Conservation (phyloP, 2,797 vertebrate species). For the Gymnodraco acuticeps region DNA sequence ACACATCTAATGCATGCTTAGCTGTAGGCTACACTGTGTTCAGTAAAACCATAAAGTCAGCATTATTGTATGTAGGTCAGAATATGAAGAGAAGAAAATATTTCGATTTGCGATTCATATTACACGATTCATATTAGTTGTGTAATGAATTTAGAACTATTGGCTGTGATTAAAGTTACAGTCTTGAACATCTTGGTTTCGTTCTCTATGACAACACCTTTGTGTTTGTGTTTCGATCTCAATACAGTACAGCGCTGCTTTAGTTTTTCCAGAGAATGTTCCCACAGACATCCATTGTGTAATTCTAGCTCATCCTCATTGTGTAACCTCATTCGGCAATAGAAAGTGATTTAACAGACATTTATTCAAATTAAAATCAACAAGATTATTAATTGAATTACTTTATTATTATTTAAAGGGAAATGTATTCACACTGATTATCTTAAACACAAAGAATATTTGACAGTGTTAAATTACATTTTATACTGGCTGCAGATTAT, state of each 20-base stretch:
- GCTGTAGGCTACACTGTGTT: conserved; percentile 12
- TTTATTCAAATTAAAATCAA: too few relatives aligned
- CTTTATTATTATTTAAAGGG: conserved; percentile 21
- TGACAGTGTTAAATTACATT: conserved; percentile 59
- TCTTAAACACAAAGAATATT: conserved; percentile 41
- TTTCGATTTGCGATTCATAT: not conserved
- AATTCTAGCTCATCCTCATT: too few relatives aligned
- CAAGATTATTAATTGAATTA: conserved; percentile 5
- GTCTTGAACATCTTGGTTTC: too few relatives aligned
- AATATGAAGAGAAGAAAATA: not conserved
- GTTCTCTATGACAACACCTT: too few relatives aligned
- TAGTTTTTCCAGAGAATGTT: too few relatives aligned
- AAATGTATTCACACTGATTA: conserved; percentile 49
- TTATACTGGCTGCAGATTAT: conserved; percentile 47
- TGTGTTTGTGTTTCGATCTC: too few relatives aligned
- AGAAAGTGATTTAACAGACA: too few relatives aligned
- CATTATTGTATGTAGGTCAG: not conserved
- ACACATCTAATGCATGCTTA: conserved; percentile 21
- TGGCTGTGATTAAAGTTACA: conserved; percentile 20
- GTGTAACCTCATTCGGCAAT: too few relatives aligned
- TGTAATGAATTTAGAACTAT: not conserved
- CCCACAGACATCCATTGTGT: too few relatives aligned
- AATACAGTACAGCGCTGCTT: too few relatives aligned
- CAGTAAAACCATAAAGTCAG: conserved; percentile 11
- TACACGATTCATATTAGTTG: not conserved